Base-by-base conservation (phyloP, 2,888 invertebrate species). In the Strigamia maritima region DNA sequence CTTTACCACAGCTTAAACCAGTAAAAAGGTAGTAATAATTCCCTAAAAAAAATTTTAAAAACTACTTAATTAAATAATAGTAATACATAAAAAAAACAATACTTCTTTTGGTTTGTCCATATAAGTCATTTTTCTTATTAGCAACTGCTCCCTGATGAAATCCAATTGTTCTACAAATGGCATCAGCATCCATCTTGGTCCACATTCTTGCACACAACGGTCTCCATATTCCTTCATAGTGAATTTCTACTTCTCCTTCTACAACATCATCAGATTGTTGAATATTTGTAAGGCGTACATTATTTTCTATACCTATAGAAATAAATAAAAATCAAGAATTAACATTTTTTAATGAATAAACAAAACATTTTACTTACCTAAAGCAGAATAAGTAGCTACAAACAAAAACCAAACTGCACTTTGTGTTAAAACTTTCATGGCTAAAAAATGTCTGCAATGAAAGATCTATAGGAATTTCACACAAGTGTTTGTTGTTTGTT, bases 121-220 rank as follows among this genome's bases (percentile, higher is more conserved):
- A 26, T 26, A 65, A 28, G 6, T 65, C 65, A 28, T 65, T 65
- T 65, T 1, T 12, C n/a, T 22, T 44, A 26, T 22, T 12, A 2
- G 10, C 49, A 24, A 16, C 49, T 19, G 77, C 77, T 2, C 60
- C 65, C 1, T 54, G 1, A 2, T 35, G n/a, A 22, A 35, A 44
- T 22, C 78, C 78, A 8, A 78, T 49, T 1, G n/a, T 60, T 31
- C 19, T 78, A 24, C 78, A 78, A 22, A 65, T 60, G 24, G 65
- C 78, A 16, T 78, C 14, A 2, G 78, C 78, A 19, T 78, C 65
- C 8, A 1, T 16, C 26, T 12, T 19, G 1, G 7, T n/a, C 78
- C 78, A 78, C 28, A 78, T 28, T 26, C 65, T 26, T 2, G 65
- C 54, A 19, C 65, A 60, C 14, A 78, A 24, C n/a, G 54, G 28